Evolutionary conservation across 2,113 vertebrate species (phyloP), one percentile per base, ranked within the genome.

Genomic region (Anarrhichthys ocellatus): DNA sequence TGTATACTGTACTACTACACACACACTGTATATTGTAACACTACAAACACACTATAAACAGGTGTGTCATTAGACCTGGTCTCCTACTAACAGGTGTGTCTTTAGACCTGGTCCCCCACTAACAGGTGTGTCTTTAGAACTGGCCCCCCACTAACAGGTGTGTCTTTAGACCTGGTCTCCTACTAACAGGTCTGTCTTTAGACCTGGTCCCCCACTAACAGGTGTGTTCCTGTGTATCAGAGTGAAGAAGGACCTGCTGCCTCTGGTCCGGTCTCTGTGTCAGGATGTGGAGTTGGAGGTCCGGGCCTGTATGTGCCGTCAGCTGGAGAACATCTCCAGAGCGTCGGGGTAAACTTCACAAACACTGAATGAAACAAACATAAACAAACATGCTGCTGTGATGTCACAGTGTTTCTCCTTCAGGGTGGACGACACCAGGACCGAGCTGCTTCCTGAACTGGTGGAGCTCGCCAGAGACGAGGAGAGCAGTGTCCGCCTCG

Each of bases 201-300:
- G 18, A 52, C 50, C 50, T 22, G 50, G 50, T 52, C 50, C 6
- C 50, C 5, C 5, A n/a, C 1, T 59, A 59, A 9, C 17, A 29
- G 40, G 42, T 22, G 24, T 44, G 27, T 59, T 68, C 67, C 8
- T 81, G 34, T 87, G 48, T 52, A 1, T 70, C 90, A 99, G 97
- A 86, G 93, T 98, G 89, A 98, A 97, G 91, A 96, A 96, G 89
- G 98, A 99, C 85, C 95, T 99, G 87, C 92, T 99, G 91, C 98
- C 98, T 0, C 68, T 99, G 91, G 96, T 97, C 87, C 97, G 96
- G 83, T 97, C 97, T 38, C 91, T 99, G 62, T 98, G 97, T 93
- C 97, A 96, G 89, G 97, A 99, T 67, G 94, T 95, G 73, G 97
- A 99, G 81, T 96, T 96, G 46, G 97, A 99, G 94, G 97, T 99